These are phyloP conservation scores for Zeugodacus cucurbitae DNA, from an alignment of 1,140 invertebrate species.

Conservation along the genomic window DNA sequence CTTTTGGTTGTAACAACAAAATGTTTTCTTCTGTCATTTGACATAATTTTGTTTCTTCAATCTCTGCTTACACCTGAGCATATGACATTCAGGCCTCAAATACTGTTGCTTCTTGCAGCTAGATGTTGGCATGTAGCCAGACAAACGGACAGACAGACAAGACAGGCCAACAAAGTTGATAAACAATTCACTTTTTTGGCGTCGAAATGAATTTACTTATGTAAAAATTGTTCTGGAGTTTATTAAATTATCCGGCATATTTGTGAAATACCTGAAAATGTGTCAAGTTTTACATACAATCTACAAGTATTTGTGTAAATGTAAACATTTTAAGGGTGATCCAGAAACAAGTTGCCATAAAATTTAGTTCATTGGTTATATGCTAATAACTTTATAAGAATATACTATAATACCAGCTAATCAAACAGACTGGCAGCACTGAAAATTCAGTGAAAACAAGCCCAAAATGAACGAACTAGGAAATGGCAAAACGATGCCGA, in stretches of 20 bases:
- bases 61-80: background rate
- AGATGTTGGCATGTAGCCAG: background rate
- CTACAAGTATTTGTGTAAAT: background rate
- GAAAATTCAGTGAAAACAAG: too few relatives aligned
- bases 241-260: slow-evolving; percentile 24
- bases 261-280: background rate
- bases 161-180: background rate
- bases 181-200: background rate
- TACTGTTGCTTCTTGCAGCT: background rate
- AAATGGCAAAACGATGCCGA: too few relatives aligned
- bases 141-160: background rate
- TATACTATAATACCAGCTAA: background rate
- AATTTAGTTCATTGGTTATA: too few relatives aligned
- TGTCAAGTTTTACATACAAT: background rate
- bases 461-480: too few relatives aligned
- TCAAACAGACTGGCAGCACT: too few relatives aligned
- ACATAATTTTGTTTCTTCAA: background rate
- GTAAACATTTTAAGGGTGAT: background rate
- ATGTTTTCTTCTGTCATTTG: background rate
- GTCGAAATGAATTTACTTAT: background rate
- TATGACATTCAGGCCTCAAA: background rate
- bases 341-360: background rate
- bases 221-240: background rate
- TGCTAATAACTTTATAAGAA: too few relatives aligned
- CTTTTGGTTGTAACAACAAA: background rate